These are phyloP conservation scores for human DNA, from an alignment of 2,113 vertebrate species.

Conservation along the genomic window GRCh38 chr11:12387001-12387500, in stretches of 20 bases:
- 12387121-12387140: not conserved
- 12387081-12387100: constrained; percentile 22
- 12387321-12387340: not conserved
- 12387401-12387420: not conserved
- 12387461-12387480: not conserved
- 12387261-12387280: not conserved
- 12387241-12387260: not conserved
- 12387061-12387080: constrained; percentile 20
- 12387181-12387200: not conserved
- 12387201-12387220: not conserved
- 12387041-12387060: constrained; percentile 47
- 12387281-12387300: not conserved
- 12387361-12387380: not conserved
- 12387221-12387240: not conserved
- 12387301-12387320: not conserved
- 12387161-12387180: not conserved
- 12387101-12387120: not conserved
- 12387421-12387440: not conserved
- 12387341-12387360: not conserved
- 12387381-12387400: not conserved
- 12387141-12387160: not conserved
- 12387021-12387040: constrained; percentile 59
- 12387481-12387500: not conserved
- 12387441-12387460: not conserved
- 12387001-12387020: constrained; percentile 53